Evolutionary conservation across 2,888 invertebrate genomes (phyloP).

Genomic region (Camptogramma bilineatum): DNA sequence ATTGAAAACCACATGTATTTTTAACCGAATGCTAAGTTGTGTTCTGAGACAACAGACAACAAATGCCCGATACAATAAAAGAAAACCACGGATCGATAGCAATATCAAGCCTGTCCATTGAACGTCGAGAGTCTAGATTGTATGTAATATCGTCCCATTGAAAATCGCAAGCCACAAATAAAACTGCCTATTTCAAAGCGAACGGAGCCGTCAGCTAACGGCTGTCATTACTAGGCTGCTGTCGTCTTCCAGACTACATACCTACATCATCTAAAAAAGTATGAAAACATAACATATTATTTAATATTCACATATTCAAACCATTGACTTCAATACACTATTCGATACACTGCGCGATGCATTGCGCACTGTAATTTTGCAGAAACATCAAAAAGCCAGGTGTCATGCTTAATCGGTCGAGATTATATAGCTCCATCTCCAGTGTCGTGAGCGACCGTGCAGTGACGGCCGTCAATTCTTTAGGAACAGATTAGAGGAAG

Average conservation of each 20-base stretch:
- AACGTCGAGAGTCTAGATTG: slow-evolving; percentile 50
- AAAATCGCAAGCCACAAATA: slow-evolving; percentile 63
- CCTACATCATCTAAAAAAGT: too few relatives aligned
- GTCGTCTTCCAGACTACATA: too few relatives aligned
- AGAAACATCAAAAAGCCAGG: too few relatives aligned
- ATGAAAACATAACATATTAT: too few relatives aligned
- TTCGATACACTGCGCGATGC: too few relatives aligned
- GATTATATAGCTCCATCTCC: neutral
- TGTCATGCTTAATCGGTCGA: too few relatives aligned
- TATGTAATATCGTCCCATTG: slow-evolving; percentile 64
- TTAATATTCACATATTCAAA: too few relatives aligned
- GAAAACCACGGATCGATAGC: slow-evolving; percentile 26
- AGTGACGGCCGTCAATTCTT: neutral
- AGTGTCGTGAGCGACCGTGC: neutral
- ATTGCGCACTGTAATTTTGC: too few relatives aligned
- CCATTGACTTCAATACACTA: too few relatives aligned
- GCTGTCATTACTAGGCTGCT: neutral
- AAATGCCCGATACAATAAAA: slow-evolving; percentile 14
- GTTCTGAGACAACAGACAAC: neutral
- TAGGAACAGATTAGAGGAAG: slow-evolving; percentile 50
- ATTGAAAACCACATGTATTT: neutral
- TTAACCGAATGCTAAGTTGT: neutral
- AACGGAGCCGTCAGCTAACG: neutral
- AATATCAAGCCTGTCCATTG: slow-evolving; percentile 46
- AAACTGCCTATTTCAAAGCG: slow-evolving; percentile 20